These are phyloP conservation scores for Metellina segmentata DNA, from an alignment of 2,888 invertebrate genomes.

Conservation along the genomic window DNA sequence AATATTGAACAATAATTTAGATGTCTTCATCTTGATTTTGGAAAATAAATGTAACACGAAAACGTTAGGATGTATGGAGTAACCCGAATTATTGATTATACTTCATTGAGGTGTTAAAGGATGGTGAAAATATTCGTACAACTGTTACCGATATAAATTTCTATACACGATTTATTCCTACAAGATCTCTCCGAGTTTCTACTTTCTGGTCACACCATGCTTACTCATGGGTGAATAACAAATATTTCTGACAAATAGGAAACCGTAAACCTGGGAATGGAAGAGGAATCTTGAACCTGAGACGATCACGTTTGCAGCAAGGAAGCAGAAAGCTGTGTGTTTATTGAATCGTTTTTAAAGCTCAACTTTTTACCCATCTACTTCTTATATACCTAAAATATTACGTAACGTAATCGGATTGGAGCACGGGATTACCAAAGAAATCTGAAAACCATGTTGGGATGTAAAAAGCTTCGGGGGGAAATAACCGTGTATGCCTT, in stretches of 20 bases:
- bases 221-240: constrained; percentile 16
- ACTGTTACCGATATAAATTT: background rate
- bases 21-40: too few species aligned
- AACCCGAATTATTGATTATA: too few species aligned
- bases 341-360: constrained; percentile 49
- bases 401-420: constrained; percentile 56
- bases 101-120: too few species aligned
- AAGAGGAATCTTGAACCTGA: background rate
- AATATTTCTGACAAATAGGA: background rate
- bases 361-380: background rate
- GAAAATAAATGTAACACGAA: too few species aligned
- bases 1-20: too few species aligned
- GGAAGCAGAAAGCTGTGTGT: constrained; percentile 1
- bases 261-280: constrained; percentile 9
- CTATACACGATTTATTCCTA: background rate
- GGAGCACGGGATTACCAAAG: constrained; percentile 33
- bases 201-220: background rate
- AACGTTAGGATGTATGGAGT: too few species aligned
- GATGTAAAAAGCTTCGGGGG: background rate
- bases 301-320: background rate
- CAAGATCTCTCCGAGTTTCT: too few species aligned
- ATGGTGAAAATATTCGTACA: too few species aligned
- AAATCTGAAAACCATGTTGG: constrained; percentile 27
- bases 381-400: constrained; percentile 44
- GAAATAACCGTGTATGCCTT: constrained; percentile 17